These are phyloP conservation scores for Colletes gigas DNA, from an alignment of 1,140 invertebrate species.

Conservation along the genomic window DNA sequence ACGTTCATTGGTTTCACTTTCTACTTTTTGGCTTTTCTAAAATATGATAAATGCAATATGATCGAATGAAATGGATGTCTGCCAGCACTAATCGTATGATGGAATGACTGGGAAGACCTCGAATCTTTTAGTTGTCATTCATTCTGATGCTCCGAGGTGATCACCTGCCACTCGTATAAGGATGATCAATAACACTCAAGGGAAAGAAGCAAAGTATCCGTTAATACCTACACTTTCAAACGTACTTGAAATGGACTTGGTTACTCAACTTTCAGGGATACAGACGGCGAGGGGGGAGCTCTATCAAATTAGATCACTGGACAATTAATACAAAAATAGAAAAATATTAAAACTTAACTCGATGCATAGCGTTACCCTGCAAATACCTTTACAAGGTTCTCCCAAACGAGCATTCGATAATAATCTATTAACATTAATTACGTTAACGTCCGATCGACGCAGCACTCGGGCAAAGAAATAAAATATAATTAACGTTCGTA, in stretches of 20 bases:
- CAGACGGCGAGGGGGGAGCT: neutral
- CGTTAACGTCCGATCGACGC: neutral
- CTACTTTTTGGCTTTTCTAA: slow-evolving; percentile 82
- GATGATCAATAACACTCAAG: slow-evolving; percentile 23
- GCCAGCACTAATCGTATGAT: slow-evolving; percentile 30
- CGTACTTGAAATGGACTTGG: neutral
- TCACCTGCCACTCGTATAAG: slow-evolving; percentile 20
- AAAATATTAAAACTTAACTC: neutral
- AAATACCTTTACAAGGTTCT: slow-evolving; percentile 6
- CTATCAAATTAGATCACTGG: slow-evolving; percentile 18
- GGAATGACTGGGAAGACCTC: slow-evolving; percentile 34
- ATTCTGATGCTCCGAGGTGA: slow-evolving; percentile 28
- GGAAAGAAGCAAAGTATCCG: slow-evolving; percentile 17
- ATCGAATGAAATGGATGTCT: slow-evolving; percentile 67
- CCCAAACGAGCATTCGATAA: slow-evolving; percentile 5
- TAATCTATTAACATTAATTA: neutral
- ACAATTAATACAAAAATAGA: slow-evolving; percentile 18
- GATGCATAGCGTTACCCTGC: slow-evolving; percentile 8
- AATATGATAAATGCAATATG: slow-evolving; percentile 81
- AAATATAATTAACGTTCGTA: neutral
- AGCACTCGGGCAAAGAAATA: neutral
- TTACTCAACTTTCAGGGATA: slow-evolving; percentile 10
- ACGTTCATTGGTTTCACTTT: slow-evolving; percentile 80
- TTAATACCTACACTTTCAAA: slow-evolving; percentile 13
- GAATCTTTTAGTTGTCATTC: neutral